These are phyloP conservation scores for Choreutis nemorana DNA, from an alignment of 2,888 invertebrate genomes.

Conservation along the genomic window DNA sequence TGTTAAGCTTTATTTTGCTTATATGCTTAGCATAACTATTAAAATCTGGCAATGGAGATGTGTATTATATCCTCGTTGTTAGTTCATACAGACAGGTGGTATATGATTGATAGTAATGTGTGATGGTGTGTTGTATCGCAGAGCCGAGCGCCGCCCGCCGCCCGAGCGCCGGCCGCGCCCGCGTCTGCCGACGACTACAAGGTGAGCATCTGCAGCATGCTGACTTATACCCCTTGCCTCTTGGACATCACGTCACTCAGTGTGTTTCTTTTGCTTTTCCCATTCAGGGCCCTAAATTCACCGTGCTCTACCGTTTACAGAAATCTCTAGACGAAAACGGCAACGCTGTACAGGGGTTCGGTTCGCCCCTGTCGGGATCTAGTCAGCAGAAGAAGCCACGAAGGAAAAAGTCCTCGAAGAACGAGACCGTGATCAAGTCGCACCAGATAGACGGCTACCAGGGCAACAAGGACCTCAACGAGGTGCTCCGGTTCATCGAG, in stretches of 20 bases:
- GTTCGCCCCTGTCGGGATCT: constrained; percentile 49
- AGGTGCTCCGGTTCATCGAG: constrained; percentile 80
- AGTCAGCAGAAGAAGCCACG: constrained; percentile 63
- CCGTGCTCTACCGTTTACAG: constrained; percentile 37
- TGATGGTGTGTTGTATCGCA: too few relatives aligned
- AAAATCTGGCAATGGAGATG: too few relatives aligned
- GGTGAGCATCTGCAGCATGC: neutral
- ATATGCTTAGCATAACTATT: too few relatives aligned
- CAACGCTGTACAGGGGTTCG: constrained; percentile 72
- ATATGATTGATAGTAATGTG: too few relatives aligned
- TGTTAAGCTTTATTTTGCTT: neutral
- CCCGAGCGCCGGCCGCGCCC: neutral
- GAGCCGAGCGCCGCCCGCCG: too few relatives aligned
- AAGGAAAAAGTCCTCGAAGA: constrained; percentile 68
- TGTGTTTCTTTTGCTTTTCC: too few relatives aligned
- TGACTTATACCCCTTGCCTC: neutral
- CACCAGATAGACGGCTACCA: constrained; percentile 80
- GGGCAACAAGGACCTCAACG: constrained; percentile 79
- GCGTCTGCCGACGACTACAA: neutral
- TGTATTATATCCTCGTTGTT: too few relatives aligned
- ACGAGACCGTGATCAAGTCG: constrained; percentile 66
- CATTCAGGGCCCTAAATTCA: neutral
- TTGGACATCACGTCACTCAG: neutral
- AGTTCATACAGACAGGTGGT: too few relatives aligned
- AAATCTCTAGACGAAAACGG: constrained; percentile 84